phyloP scores from a whole-genome alignment of 2,113 vertebrate species.

The Aleadryas rufinucha region DNA sequence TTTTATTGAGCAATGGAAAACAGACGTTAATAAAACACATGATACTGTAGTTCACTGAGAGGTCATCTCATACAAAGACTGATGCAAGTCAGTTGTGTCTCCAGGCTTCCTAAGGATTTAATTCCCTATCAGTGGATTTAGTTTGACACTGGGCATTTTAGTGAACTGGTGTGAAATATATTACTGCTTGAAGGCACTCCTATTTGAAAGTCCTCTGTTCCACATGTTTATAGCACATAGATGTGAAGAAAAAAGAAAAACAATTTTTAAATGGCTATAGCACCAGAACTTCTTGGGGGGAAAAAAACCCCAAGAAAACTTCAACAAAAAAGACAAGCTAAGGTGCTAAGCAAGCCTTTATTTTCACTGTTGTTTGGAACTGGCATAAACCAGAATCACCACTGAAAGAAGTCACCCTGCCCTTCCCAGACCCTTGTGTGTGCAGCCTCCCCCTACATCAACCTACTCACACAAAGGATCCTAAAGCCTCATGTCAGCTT shows the following conservation, averaged over 20 bases:
- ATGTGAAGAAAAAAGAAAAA: not conserved
- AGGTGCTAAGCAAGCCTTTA: not conserved
- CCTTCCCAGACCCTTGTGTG: not conserved
- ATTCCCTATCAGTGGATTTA: not conserved
- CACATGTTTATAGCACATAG: not conserved
- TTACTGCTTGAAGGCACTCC: not conserved
- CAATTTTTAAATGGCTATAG: not conserved
- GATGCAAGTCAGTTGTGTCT: not conserved
- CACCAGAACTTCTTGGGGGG: not conserved
- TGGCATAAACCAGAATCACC: not conserved
- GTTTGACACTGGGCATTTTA: not conserved
- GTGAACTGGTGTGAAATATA: not conserved
- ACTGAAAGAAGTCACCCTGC: not conserved
- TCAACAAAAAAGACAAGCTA: not conserved
- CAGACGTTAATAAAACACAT: not conserved
- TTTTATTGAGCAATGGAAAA: conserved; percentile 4
- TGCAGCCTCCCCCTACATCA: not conserved
- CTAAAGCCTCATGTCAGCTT: not conserved
- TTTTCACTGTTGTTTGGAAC: not conserved
- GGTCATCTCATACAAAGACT: not conserved
- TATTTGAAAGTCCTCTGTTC: not conserved
- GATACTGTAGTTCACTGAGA: not conserved
- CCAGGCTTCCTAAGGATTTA: not conserved
- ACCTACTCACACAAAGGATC: not conserved
- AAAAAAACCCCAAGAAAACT: accelerated